Evolutionary conservation across 2,888 invertebrate genomes (phyloP).

Genomic region (Globia sparganii): DNA sequence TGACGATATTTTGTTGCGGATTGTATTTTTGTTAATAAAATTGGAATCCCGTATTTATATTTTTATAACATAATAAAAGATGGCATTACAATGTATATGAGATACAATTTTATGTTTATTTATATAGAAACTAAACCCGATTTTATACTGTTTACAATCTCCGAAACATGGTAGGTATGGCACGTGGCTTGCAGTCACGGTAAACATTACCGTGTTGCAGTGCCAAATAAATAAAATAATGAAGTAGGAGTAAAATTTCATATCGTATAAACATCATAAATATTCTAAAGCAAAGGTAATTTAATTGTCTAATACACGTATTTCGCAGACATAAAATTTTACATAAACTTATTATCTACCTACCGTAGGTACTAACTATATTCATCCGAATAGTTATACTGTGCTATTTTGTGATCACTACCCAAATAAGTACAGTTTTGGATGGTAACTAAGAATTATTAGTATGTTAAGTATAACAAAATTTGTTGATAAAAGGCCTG

Average conservation of each 20-base stretch:
- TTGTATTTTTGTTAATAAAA: neutral
- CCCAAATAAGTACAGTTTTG: neutral
- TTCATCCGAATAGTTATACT: neutral
- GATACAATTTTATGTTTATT: conserved; percentile 22
- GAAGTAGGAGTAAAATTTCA: neutral
- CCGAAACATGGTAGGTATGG: neutral
- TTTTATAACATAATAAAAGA: conserved; percentile 3
- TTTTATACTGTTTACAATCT: conserved; percentile 29
- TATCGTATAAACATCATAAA: neutral
- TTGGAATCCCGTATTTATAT: conserved; percentile 4
- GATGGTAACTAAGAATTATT: neutral
- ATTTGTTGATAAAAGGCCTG: neutral
- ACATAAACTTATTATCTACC: neutral
- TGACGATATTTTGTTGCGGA: neutral
- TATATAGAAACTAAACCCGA: conserved; percentile 15
- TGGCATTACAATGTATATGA: neutral
- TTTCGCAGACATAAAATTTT: neutral
- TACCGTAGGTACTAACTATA: neutral
- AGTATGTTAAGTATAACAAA: neutral
- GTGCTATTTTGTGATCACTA: neutral
- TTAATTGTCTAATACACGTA: neutral
- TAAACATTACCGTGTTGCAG: no score
- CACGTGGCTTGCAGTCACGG: neutral
- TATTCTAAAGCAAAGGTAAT: neutral
- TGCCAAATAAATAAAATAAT: conserved; percentile 26